Percentiles rank a stretch among this genome's conserved stretches.
phyloP scores from a whole-genome alignment of 2,797 vertebrate species.

The Diceros bicornis region DNA sequence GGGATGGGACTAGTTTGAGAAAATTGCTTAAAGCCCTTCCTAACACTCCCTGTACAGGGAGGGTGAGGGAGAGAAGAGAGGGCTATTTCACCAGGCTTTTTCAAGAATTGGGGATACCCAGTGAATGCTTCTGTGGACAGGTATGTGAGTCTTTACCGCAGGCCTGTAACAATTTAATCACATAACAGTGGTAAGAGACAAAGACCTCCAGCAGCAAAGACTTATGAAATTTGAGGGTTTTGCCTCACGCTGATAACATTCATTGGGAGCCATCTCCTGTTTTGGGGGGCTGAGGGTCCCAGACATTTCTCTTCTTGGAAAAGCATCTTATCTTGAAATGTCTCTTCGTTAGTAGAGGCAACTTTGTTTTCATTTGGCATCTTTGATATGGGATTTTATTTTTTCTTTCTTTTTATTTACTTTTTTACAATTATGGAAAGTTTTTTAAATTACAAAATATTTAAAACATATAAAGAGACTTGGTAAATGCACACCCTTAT shows the following conservation, averaged over 20 bases:
- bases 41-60: background rate
- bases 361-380: background rate
- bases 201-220: background rate
- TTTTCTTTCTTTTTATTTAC: background rate
- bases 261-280: background rate
- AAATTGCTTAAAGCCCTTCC: constrained; percentile 15
- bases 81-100: background rate
- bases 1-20: constrained; percentile 34
- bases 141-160: background rate
- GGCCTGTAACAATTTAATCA: background rate
- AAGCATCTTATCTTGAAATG: background rate
- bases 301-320: background rate
- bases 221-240: background rate
- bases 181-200: background rate
- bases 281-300: background rate
- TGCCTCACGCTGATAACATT: background rate
- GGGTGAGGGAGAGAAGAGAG: background rate
- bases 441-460: constrained; percentile 16
- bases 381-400: background rate
- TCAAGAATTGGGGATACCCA: background rate
- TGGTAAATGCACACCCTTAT: background rate
- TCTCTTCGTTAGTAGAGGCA: background rate
- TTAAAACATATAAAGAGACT: background rate
- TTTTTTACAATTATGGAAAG: background rate
- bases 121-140: background rate